Evolutionary conservation across 2,888 invertebrate genomes (phyloP).

Genomic region (Theretra japonica): DNA sequence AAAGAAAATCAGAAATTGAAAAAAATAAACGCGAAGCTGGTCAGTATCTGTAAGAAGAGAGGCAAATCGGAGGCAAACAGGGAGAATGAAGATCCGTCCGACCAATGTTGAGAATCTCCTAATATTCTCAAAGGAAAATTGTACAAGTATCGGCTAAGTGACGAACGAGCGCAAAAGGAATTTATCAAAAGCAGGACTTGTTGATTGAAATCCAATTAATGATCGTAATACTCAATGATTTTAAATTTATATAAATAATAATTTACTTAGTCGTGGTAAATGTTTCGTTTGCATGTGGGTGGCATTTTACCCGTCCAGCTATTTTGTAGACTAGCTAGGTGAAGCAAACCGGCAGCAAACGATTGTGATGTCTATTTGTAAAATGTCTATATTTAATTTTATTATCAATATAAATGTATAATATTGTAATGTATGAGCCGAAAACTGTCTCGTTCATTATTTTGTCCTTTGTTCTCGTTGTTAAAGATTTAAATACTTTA

Average conservation of each 20-base stretch:
- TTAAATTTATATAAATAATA: slow-evolving; percentile 34
- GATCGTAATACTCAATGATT: slow-evolving; percentile 37
- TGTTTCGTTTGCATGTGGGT: background rate
- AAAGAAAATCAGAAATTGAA: slow-evolving; percentile 80
- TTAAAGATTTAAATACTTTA: slow-evolving; percentile 10
- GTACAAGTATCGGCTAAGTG: background rate
- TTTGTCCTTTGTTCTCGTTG: slow-evolving; percentile 12
- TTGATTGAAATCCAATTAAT: slow-evolving; percentile 32
- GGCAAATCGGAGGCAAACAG: slow-evolving; percentile 64
- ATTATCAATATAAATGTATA: background rate
- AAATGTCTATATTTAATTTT: slow-evolving; percentile 13
- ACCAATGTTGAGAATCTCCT: slow-evolving; percentile 34
- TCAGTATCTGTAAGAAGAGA: slow-evolving; percentile 76
- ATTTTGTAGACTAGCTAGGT: slow-evolving; percentile 8
- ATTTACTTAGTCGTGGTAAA: slow-evolving; percentile 8
- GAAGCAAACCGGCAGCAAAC: background rate
- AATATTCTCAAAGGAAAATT: slow-evolving; percentile 9
- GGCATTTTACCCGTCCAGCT: background rate
- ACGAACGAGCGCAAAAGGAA: background rate
- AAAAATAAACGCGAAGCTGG: slow-evolving; percentile 74
- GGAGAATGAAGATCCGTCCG: slow-evolving; percentile 67
- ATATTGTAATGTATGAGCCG: background rate
- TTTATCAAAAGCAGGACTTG: slow-evolving; percentile 41
- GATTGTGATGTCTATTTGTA: slow-evolving; percentile 12
- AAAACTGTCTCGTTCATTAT: background rate